phyloP scores from a whole-genome alignment of 2,797 vertebrate genomes.

The Phylloscopus collybita region DNA sequence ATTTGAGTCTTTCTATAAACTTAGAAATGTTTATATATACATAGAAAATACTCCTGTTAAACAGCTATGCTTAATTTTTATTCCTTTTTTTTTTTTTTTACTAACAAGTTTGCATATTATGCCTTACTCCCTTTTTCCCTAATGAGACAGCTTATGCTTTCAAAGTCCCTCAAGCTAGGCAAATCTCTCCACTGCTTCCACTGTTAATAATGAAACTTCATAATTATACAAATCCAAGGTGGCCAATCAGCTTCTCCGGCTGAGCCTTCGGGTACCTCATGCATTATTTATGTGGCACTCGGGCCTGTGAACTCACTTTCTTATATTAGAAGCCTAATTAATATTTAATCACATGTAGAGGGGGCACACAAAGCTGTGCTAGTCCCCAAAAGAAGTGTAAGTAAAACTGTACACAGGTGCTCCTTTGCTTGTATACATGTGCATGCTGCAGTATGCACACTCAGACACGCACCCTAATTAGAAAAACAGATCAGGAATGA shows the following conservation, averaged over 20 bases:
- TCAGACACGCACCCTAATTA: not conserved
- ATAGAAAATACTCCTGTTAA: constrained; percentile 41
- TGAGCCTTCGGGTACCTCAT: constrained; percentile 84
- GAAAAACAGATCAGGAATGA: not conserved
- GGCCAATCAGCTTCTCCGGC: constrained; percentile 83
- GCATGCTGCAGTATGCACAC: not conserved
- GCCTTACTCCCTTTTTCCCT: constrained; percentile 81
- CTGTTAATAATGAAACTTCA: constrained; percentile 88
- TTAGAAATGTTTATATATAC: constrained; percentile 40
- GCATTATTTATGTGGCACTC: constrained; percentile 81
- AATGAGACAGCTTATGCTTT: constrained; percentile 87
- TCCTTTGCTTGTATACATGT: not conserved
- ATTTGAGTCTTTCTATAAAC: constrained; percentile 30
- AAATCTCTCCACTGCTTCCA: constrained; percentile 81
- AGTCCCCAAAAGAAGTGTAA: constrained; percentile 62
- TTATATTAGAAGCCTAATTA: constrained; percentile 86
- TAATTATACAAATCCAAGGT: constrained; percentile 87
- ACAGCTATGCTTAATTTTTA: constrained; percentile 71
- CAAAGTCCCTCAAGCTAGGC: constrained; percentile 86
- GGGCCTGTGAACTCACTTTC: constrained; percentile 81
- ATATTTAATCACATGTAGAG: constrained; percentile 84
- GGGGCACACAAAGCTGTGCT: constrained; percentile 71
- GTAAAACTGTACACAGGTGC: constrained; percentile 51
- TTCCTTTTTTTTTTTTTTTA: constrained; percentile 53
- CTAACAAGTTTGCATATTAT: constrained; percentile 85